phyloP scores from a whole-genome alignment of 2,113 vertebrate genomes.

The Lanius collurio region DNA sequence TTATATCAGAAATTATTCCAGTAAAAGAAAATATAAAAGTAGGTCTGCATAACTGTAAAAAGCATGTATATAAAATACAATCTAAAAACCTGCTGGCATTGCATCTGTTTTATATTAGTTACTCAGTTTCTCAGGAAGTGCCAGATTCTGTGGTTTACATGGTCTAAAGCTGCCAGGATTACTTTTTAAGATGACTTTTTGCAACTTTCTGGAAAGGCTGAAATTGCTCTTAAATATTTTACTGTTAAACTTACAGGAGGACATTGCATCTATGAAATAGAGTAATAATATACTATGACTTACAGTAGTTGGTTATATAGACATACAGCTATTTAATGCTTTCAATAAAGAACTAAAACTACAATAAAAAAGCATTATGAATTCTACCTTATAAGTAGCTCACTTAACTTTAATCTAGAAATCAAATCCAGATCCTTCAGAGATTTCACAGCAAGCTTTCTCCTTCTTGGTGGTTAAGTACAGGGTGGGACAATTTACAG shows the following conservation, averaged over 20 bases:
- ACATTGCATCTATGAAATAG: background rate
- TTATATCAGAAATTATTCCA: background rate
- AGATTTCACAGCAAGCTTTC: background rate
- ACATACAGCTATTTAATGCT: background rate
- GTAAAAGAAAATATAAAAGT: background rate
- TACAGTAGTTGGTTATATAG: background rate
- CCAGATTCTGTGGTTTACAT: background rate
- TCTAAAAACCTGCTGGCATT: background rate
- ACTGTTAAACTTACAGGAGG: background rate
- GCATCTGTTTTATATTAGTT: background rate
- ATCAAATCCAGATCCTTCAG: slow-evolving; percentile 8
- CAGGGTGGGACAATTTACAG: background rate
- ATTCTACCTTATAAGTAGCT: background rate
- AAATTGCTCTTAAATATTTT: background rate
- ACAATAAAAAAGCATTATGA: slow-evolving; percentile 3
- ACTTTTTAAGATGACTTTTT: background rate
- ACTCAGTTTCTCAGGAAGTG: background rate
- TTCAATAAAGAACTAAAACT: background rate
- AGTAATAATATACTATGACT: background rate
- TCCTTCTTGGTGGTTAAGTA: background rate
- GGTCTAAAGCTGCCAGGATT: background rate
- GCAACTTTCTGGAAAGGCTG: background rate
- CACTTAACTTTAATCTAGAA: background rate
- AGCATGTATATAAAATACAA: background rate
- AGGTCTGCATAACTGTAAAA: background rate